Evolutionary conservation across 2,797 vertebrate genomes (phyloP).

Genomic region (Smutsia temminckii): DNA sequence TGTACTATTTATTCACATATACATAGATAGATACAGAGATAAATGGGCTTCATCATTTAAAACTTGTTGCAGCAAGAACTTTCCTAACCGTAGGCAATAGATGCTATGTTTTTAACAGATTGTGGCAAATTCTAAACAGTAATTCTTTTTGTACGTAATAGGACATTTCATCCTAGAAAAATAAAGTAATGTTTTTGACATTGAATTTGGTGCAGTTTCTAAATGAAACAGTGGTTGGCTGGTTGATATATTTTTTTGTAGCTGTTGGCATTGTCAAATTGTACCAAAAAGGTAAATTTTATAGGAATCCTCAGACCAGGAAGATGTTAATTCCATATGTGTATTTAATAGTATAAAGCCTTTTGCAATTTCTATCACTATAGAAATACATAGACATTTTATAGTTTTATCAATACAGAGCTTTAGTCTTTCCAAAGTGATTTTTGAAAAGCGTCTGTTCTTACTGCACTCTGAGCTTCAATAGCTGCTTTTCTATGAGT

Average conservation of each 20-base stretch:
- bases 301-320: constrained; percentile 64
- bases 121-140: constrained; percentile 91
- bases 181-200: constrained; percentile 95
- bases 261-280: constrained; percentile 74
- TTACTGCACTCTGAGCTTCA: constrained; percentile 27
- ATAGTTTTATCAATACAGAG: constrained; percentile 65
- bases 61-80: constrained; percentile 85
- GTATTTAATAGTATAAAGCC: constrained; percentile 48
- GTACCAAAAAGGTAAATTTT: constrained; percentile 57
- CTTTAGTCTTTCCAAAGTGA: constrained; percentile 74
- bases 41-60: constrained; percentile 83
- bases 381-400: constrained; percentile 67
- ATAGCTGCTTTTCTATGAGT: constrained; percentile 66
- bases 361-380: constrained; percentile 49
- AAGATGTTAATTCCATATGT: constrained; percentile 50
- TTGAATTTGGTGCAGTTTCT: constrained; percentile 87
- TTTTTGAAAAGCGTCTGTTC: constrained; percentile 72
- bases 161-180: constrained; percentile 93
- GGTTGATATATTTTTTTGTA: constrained; percentile 37
- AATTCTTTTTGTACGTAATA: constrained; percentile 94
- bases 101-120: constrained; percentile 94
- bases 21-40: constrained; percentile 81
- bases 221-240: constrained; percentile 81
- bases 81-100: constrained; percentile 88
- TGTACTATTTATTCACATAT: constrained; percentile 92